phyloP scores from a whole-genome alignment of 2,113 vertebrate species.

The Alosa alosa region DNA sequence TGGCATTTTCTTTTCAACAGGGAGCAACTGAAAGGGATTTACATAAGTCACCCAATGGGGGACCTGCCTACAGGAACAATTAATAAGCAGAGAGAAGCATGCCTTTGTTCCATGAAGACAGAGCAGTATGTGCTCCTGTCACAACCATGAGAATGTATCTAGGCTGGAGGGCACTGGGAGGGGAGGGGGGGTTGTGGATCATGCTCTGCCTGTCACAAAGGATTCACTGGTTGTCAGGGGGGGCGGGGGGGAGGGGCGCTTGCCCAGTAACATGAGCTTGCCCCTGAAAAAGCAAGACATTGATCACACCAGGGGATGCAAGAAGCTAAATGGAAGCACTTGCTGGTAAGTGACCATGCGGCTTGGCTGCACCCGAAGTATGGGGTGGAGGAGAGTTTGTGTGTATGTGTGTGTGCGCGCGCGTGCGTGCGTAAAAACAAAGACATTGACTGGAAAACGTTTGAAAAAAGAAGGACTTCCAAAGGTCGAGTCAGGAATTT shows the following conservation, averaged over 20 bases:
- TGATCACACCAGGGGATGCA: conserved; percentile 18
- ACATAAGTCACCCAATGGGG: conserved; percentile 3
- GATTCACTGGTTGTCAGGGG: conserved; percentile 16
- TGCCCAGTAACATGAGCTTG: conserved; percentile 32
- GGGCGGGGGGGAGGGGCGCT: not conserved
- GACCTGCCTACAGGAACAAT: not conserved
- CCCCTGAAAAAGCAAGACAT: conserved; percentile 30
- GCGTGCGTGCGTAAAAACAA: not conserved
- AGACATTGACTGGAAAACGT: not conserved
- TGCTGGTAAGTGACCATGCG: not conserved
- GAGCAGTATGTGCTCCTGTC: not conserved
- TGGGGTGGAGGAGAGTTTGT: not conserved
- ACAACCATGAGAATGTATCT: conserved; percentile 8
- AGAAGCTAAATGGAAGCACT: not conserved
- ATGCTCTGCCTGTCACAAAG: conserved; percentile 10
- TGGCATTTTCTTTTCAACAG: not conserved
- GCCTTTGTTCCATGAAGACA: not conserved
- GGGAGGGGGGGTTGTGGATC: not conserved
- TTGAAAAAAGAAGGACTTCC: not conserved
- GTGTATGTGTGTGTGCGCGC: not conserved
- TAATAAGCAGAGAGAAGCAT: not conserved
- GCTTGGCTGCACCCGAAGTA: not conserved
- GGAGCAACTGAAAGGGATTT: not conserved
- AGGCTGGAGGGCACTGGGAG: not conserved
- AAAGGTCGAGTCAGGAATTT: not conserved